Evolutionary conservation across 2,113 vertebrate species (phyloP).

Genomic region (Alethe castanea): DNA sequence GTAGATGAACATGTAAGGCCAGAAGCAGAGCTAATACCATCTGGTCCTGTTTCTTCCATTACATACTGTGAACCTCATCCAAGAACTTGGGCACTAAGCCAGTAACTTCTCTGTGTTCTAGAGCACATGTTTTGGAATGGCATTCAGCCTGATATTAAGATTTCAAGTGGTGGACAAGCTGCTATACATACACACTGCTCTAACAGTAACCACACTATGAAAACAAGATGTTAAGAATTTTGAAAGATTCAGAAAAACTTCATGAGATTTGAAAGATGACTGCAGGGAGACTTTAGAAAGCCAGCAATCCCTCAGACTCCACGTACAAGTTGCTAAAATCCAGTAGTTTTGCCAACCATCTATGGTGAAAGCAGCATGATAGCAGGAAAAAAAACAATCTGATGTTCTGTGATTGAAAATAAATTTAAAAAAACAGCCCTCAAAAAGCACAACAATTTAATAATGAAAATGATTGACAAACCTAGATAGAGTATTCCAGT

Average conservation of each 20-base stretch:
- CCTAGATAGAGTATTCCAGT: neutral
- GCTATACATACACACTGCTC: neutral
- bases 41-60: neutral
- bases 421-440: neutral
- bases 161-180: neutral
- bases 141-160: neutral
- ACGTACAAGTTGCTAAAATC: neutral
- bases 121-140: neutral
- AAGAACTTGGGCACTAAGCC: neutral
- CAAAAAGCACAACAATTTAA: neutral
- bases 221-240: neutral
- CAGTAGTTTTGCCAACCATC: neutral
- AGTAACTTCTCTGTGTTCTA: neutral
- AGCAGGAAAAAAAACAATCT: neutral
- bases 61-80: neutral
- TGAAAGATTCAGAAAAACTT: neutral
- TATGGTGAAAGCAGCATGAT: neutral
- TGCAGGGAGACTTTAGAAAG: neutral
- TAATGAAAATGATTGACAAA: neutral
- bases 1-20: neutral
- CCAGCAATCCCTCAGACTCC: neutral
- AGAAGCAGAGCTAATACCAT: conserved; percentile 10
- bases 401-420: neutral
- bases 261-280: neutral
- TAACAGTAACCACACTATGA: neutral